Base-by-base conservation (phyloP, 2,888 invertebrate genomes). In the Synanthedon myopaeformis region DNA sequence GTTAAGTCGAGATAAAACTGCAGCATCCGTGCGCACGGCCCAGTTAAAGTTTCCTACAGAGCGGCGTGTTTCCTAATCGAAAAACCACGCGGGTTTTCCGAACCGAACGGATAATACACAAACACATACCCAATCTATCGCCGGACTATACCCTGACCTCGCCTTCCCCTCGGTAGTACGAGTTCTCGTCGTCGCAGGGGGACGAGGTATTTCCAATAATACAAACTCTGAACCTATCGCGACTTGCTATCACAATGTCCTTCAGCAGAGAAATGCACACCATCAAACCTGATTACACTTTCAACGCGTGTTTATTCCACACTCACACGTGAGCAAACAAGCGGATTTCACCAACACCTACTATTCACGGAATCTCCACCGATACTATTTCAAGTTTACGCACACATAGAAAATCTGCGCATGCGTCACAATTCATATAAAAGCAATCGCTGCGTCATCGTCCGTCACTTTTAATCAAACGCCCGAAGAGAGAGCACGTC, bases 301-400 rank as follows among this genome's bases (percentile, higher is more conserved):
- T 14, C n/a, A 50, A 52, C 51, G 41, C 50, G 51, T 23, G 51
- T 23, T 41, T 17, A 59, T 56, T 56, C 41, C 52, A 62, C 66
- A 28, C 68, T 63, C 66, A 75, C 76, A 59, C 53, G 52, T 14
- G 54, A 61, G 68, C 63, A 61, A 61, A 63, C 59, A 62, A 58
- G 67, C 62, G 67, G 57, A 69, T 73, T 85, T 83, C n/a, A n/a
- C n/a, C n/a, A n/a, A n/a, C n/a, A n/a, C n/a, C n/a, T n/a, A n/a
- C n/a, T n/a, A n/a, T n/a, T n/a, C 83, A 72, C 66, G 72, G 82
- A 86, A 85, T 72, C 69, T 63, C 70, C 71, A 61, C 63, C 67
- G 60, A 63, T 63, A 76, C 69, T 69, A 58, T 55, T 59, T 64
- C 63, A 28, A 19, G 41, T 49, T 45, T 28, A 70, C 77, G 56